phyloP scores from a whole-genome alignment of 2,888 invertebrate species.

The Synanthedon formicaeformis region DNA sequence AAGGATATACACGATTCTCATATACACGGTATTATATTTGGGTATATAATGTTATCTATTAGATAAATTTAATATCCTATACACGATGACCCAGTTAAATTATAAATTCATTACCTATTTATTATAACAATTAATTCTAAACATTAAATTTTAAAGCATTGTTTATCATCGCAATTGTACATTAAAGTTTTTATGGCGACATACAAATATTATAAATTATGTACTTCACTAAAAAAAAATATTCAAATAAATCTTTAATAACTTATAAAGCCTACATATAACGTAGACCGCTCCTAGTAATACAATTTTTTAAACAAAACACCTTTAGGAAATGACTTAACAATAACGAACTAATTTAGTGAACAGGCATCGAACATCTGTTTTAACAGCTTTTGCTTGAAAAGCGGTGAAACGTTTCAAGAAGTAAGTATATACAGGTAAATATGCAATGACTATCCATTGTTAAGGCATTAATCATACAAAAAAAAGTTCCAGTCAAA shows the following conservation, averaged over 20 bases:
- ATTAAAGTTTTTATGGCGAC: background rate
- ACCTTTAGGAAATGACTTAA: background rate
- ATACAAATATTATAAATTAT: background rate
- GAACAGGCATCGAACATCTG: background rate
- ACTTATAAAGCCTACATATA: conserved; percentile 63
- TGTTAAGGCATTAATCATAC: too few relatives aligned
- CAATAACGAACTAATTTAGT: background rate
- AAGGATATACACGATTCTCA: too few relatives aligned
- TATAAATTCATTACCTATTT: too few relatives aligned
- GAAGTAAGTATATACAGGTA: too few relatives aligned
- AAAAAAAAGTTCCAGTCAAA: too few relatives aligned
- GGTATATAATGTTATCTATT: too few relatives aligned
- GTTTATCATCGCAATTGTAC: background rate
- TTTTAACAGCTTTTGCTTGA: background rate
- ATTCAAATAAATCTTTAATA: conserved; percentile 38
- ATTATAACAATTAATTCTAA: background rate
- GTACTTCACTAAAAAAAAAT: background rate
- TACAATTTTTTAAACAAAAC: conserved; percentile 23
- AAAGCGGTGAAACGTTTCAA: background rate
- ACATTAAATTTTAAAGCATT: background rate
- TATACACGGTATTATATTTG: too few relatives aligned
- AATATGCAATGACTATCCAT: too few relatives aligned
- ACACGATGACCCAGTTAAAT: too few relatives aligned
- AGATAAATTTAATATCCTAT: too few relatives aligned
- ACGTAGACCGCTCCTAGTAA: conserved; percentile 56